Conservation (phyloP, 2,797 vertebrate species). For the Podarcis siculus region DNA sequence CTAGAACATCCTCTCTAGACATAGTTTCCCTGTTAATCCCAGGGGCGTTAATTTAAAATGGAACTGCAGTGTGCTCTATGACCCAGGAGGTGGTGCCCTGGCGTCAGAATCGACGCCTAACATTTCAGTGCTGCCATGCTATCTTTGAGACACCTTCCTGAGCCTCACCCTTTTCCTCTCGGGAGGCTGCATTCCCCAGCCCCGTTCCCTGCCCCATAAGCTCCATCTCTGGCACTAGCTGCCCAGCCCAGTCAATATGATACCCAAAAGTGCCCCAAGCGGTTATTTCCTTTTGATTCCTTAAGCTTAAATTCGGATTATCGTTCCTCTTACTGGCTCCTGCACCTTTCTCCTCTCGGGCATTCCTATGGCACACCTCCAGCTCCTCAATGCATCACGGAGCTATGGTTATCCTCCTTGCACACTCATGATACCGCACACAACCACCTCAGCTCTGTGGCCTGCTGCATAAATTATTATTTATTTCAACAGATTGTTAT, state of each 20-base stretch:
- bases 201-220: not conserved
- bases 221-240: not conserved
- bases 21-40: not conserved
- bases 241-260: not conserved
- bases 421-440: not conserved
- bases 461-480: not conserved
- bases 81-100: not conserved
- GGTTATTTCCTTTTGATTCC: not conserved
- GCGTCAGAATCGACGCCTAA: not conserved
- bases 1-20: too few relatives aligned
- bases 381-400: not conserved
- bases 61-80: not conserved
- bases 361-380: not conserved
- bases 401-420: not conserved
- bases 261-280: not conserved
- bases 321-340: not conserved
- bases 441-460: not conserved
- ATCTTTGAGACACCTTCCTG: too few relatives aligned
- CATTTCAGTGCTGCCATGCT: not conserved
- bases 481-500: not conserved
- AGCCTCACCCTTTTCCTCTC: not conserved
- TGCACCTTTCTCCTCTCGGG: not conserved
- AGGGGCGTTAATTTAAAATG: not conserved
- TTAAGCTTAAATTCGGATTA: not conserved
- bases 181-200: too few relatives aligned